phyloP scores from a whole-genome alignment of 2,797 vertebrate species.

The Mormyrus hasselquistii region DNA sequence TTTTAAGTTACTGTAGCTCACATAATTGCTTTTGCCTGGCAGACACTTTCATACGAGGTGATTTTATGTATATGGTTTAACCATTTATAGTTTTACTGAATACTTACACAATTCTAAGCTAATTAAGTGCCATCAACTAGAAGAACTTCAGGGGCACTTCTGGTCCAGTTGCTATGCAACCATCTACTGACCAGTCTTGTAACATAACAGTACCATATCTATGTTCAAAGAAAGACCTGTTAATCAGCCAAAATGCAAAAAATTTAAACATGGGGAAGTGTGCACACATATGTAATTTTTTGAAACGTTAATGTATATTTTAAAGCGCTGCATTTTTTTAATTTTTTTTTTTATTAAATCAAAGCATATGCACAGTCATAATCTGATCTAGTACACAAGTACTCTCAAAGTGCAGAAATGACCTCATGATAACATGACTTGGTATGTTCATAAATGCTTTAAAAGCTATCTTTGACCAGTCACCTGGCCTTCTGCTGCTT shows the following conservation, averaged over 20 bases:
- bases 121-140: background rate
- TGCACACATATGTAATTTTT: background rate
- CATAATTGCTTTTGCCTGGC: background rate
- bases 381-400: background rate
- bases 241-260: background rate
- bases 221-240: background rate
- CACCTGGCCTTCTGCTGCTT: background rate
- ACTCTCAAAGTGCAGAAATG: background rate
- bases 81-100: background rate
- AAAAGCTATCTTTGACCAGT: background rate
- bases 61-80: background rate
- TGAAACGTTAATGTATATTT: background rate
- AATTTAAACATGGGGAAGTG: background rate
- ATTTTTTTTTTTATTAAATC: background rate
- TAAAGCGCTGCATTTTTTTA: background rate
- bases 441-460: background rate
- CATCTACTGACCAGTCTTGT: background rate
- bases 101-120: background rate
- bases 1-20: background rate
- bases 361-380: background rate
- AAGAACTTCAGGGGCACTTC: background rate
- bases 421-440: background rate
- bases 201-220: background rate
- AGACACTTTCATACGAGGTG: background rate
- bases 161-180: background rate